Conservation (phyloP, 2,888 invertebrate species). For the Macrosoma leucophasiata region DNA sequence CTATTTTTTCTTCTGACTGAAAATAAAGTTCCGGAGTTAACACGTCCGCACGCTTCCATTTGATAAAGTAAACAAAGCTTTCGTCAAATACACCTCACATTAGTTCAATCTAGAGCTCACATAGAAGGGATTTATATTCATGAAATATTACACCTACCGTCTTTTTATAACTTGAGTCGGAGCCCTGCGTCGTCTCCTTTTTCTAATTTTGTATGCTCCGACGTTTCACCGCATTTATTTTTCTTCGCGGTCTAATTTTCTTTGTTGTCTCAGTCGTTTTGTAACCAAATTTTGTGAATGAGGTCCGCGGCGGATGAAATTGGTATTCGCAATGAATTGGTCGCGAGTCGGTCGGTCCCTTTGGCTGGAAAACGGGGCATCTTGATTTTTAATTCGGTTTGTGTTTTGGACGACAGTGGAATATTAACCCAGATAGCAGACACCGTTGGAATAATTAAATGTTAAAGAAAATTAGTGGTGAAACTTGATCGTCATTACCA, state of each 20-base stretch:
- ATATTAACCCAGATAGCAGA: slow-evolving; percentile 37
- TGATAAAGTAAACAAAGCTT: slow-evolving; percentile 5
- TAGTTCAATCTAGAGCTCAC: slow-evolving; percentile 23
- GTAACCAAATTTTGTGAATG: slow-evolving; percentile 71
- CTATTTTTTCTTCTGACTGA: no score
- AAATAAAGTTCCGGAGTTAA: no score
- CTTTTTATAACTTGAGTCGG: slow-evolving; percentile 17
- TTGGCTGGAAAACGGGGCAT: slow-evolving; percentile 36
- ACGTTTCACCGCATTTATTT: slow-evolving; percentile 69
- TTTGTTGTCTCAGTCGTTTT: slow-evolving; percentile 70
- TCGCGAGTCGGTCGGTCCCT: slow-evolving; percentile 26
- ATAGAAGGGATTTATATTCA: slow-evolving; percentile 18
- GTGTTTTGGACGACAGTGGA: slow-evolving; percentile 38
- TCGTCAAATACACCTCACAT: slow-evolving; percentile 18
- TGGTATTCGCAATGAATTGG: slow-evolving; percentile 69
- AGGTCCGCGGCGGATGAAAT: slow-evolving; percentile 67
- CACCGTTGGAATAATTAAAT: slow-evolving; percentile 33
- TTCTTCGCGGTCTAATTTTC: slow-evolving; percentile 72
- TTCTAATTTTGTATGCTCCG: slow-evolving; percentile 69
- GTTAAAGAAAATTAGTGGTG: no score
- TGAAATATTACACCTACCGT: slow-evolving; percentile 9
- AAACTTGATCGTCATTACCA: no score
- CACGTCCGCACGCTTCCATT: no score
- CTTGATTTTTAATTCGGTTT: slow-evolving; percentile 61
- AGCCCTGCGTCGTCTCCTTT: slow-evolving; percentile 17